Base-by-base conservation (phyloP, 1,140 invertebrate genomes). In the Hesperophylax magnus region DNA sequence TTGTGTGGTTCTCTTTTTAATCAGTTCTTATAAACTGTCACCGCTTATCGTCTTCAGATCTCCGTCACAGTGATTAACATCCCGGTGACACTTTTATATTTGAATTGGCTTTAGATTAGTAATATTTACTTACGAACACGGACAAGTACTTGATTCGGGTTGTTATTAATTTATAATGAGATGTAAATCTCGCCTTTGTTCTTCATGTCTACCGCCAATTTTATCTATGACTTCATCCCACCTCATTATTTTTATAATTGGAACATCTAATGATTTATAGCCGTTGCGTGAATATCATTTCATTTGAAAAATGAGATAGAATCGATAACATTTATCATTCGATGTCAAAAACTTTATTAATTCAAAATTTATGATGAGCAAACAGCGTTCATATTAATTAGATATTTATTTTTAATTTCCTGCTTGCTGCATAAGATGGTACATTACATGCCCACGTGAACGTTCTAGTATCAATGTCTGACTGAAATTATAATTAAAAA, bases 181-280 rank as follows among this genome's bases (percentile, higher is more conserved):
- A 78, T 78, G 77, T 54, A 78, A 78, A 78, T 78, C 77, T 78
- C 15, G 31, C 27, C 76, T 78, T 67, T 71, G 65, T 77, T 77
- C 76, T 77, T 34, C 39, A 52, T 17, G 31, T 47, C 53, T 3
- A 78, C 77, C 77, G 77, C 77, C 77, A 78, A 78, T 56, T 56
- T 71, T 20, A 76, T 76, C 76, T 76, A 76, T 76, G 74, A 76
- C 58, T 76, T 76, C 74, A 76, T 76, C 54, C 58, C 34, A 60
- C 17, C 27, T 34, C 56, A 76, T 76, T 76, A 60, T 76, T 34
- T 76, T 76, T 60, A 34, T 76, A 76, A 76, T 76, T 76, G 74
- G 74, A 76, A 76, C 58, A 34, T 58, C 31, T 76, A 76, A 76
- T 76, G 74, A 76, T 76, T 60, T 76, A 76, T 47, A 61, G 17